Conservation (phyloP, 2,888 invertebrate genomes). For the Odontocolon sp. region DNA sequence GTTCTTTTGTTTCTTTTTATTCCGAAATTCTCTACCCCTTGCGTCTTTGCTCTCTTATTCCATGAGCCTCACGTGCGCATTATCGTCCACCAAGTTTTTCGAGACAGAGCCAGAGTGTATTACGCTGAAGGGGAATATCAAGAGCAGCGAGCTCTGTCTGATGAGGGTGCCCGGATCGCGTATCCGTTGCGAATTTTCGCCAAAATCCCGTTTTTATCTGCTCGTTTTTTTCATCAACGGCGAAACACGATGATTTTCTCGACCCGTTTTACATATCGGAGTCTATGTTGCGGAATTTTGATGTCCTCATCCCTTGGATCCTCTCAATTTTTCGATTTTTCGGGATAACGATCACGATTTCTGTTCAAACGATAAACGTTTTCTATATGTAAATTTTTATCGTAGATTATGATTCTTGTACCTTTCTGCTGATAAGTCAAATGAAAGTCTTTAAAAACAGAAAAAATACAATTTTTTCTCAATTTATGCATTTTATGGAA, state of each 20-base stretch:
- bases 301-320: background rate
- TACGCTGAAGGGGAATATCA: conserved; percentile 51
- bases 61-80: conserved; percentile 48
- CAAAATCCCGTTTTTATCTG: conserved; percentile 53
- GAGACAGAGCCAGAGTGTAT: conserved; percentile 44
- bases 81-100: conserved; percentile 26
- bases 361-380: background rate
- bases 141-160: conserved; percentile 55
- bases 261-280: conserved; percentile 20
- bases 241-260: background rate
- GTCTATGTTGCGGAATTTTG: background rate
- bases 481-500: too few relatives aligned
- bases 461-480: too few relatives aligned
- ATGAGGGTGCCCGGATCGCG: conserved; percentile 71
- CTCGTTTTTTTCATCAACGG: conserved; percentile 13
- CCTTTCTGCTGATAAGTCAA: too few relatives aligned
- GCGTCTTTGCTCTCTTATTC: conserved; percentile 34
- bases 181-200: conserved; percentile 74
- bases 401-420: too few relatives aligned
- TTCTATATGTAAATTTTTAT: too few relatives aligned
- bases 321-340: background rate
- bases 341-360: background rate
- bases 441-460: too few relatives aligned
- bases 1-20: conserved; percentile 42
- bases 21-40: conserved; percentile 40